Evolutionary conservation across 2,888 invertebrate species (phyloP).

Genomic region (Melangyna quadrimaculata): DNA sequence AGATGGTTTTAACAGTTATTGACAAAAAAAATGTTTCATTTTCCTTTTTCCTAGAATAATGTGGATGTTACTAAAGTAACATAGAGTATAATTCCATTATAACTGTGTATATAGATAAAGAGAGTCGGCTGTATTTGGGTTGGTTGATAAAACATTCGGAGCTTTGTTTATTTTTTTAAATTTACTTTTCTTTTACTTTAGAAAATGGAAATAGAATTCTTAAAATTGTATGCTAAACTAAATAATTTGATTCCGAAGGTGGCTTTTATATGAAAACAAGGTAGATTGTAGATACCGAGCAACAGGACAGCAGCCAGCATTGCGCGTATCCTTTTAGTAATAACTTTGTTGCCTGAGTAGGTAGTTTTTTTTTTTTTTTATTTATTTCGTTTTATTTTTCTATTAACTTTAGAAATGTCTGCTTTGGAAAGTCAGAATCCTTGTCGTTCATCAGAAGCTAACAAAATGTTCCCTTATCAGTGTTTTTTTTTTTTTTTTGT

Average conservation of each 20-base stretch:
- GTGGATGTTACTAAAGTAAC: no score
- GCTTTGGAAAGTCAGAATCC: slow-evolving; percentile 43
- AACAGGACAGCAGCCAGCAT: neutral
- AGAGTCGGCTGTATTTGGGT: neutral
- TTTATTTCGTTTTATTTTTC: slow-evolving; percentile 32
- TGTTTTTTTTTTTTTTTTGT: slow-evolving; percentile 2
- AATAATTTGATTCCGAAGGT: slow-evolving; percentile 61
- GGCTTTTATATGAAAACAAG: slow-evolving; percentile 6
- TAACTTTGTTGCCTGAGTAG: slow-evolving; percentile 41
- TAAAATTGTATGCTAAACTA: slow-evolving; percentile 42
- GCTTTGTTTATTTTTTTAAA: neutral
- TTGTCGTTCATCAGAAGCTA: slow-evolving; percentile 18
- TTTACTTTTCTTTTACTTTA: slow-evolving; percentile 1
- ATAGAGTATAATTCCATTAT: no score
- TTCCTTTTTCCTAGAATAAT: no score
- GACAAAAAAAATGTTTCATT: no score
- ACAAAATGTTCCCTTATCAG: slow-evolving; percentile 31
- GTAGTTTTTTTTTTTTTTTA: neutral
- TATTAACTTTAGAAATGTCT: slow-evolving; percentile 64
- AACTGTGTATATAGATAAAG: no score
- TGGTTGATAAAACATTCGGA: neutral
- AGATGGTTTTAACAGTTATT: no score
- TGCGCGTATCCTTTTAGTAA: slow-evolving; percentile 54
- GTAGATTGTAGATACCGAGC: neutral
- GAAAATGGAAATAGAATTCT: slow-evolving; percentile 20